Evolutionary conservation across 2,888 invertebrate genomes (phyloP).

Genomic region (Andrena camellia): DNA sequence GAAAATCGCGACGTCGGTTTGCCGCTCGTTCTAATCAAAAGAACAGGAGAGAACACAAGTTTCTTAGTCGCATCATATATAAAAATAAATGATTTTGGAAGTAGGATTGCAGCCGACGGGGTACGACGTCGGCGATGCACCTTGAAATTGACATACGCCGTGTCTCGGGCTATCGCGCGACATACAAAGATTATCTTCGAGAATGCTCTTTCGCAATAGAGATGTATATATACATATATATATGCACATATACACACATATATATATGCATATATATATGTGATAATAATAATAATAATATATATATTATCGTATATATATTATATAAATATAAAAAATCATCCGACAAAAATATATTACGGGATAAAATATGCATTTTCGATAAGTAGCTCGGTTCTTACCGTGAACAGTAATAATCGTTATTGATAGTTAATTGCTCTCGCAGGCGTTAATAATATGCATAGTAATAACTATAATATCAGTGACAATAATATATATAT

Average conservation of each 20-base stretch:
- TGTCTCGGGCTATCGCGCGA: conserved; percentile 48
- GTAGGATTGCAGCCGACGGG: conserved; percentile 64
- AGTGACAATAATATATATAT: conserved; percentile 66
- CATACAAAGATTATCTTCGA: conserved; percentile 59
- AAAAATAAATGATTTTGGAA: conserved; percentile 82
- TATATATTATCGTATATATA: conserved; percentile 52
- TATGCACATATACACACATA: conserved; percentile 24
- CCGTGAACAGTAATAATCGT: conserved; percentile 57
- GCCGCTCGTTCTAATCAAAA: conserved; percentile 75
- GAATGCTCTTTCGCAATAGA: conserved; percentile 43
- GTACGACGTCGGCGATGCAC: conserved; percentile 48
- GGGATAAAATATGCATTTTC: conserved; percentile 72
- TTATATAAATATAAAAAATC: conserved; percentile 75
- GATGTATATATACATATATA: conserved; percentile 35
- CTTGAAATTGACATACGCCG: conserved; percentile 60
- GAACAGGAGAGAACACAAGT: conserved; percentile 66
- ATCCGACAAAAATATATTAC: conserved; percentile 71
- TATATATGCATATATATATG: too few species aligned
- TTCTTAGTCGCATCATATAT: conserved; percentile 74
- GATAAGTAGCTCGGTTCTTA: conserved; percentile 63
- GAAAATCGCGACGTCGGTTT: conserved; percentile 65
- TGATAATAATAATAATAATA: conserved; percentile 50
- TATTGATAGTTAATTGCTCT: conserved; percentile 56
- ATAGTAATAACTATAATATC: conserved; percentile 68
- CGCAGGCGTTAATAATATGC: conserved; percentile 68